Conservation (phyloP, 2,888 invertebrate genomes). For the Archips xylosteana region DNA sequence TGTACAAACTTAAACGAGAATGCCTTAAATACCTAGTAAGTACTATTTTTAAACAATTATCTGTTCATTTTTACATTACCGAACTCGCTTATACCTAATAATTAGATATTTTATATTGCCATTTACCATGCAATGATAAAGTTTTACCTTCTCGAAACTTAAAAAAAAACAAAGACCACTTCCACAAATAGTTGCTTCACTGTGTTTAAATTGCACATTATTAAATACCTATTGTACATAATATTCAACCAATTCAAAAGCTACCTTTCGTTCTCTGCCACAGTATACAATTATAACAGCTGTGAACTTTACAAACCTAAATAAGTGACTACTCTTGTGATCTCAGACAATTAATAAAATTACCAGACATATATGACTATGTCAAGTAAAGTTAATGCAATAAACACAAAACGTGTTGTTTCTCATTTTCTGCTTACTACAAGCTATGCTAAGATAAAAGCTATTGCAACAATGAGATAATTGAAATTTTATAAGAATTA, state of each 20-base stretch:
- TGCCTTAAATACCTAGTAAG: constrained; percentile 38
- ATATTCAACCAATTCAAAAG: neutral
- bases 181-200: neutral
- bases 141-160: neutral
- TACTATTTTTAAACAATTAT: constrained; percentile 30
- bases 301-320: neutral
- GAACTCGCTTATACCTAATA: constrained; percentile 27
- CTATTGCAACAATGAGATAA: constrained; percentile 20
- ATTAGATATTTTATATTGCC: constrained; percentile 16
- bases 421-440: neutral
- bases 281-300: constrained; percentile 14
- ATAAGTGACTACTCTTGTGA: neutral
- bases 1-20: constrained; percentile 71
- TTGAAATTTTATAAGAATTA: constrained; percentile 1
- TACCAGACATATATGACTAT: constrained; percentile 3
- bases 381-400: neutral
- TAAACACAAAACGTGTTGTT: neutral
- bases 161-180: neutral
- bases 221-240: neutral
- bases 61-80: constrained; percentile 23
- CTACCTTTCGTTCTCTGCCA: neutral
- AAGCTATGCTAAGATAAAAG: constrained; percentile 21
- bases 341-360: constrained; percentile 12
- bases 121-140: constrained; percentile 6
- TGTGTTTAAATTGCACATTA: neutral